Percentiles rank a stretch among this genome's conserved stretches.
These are phyloP conservation scores for Conus canariensis DNA, from an alignment of 2,888 invertebrate genomes.

Conservation along the genomic window DNA sequence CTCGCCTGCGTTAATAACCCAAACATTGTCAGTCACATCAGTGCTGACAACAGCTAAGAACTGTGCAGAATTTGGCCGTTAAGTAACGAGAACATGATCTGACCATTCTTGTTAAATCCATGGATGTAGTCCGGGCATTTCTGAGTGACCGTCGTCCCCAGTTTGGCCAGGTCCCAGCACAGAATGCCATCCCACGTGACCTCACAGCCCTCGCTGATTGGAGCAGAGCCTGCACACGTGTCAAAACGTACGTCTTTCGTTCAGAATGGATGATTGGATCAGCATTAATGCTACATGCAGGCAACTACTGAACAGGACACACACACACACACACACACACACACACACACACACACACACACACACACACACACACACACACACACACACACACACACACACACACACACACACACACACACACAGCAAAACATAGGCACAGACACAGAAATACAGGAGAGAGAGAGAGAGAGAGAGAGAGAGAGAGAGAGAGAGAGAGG, in stretches of 20 bases:
- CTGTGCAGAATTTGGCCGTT: too few species aligned
- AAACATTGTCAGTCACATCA: too few species aligned
- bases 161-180: conserved; percentile 91
- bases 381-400: neutral
- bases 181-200: conserved; percentile 84
- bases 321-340: neutral
- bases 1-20: too few species aligned
- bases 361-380: neutral
- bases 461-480: too few species aligned
- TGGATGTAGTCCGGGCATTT: conserved; percentile 85
- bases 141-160: conserved; percentile 84
- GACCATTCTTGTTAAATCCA: conserved; percentile 79
- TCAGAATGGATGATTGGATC: neutral
- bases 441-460: neutral
- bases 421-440: neutral
- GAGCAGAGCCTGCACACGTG: conserved; percentile 24
- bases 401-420: neutral
- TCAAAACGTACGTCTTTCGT: neutral
- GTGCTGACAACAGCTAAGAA: too few species aligned
- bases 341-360: conserved; percentile 5
- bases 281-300: neutral
- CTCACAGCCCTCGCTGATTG: conserved; percentile 26
- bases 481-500: too few species aligned
- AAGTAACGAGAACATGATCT: neutral
- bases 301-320: neutral